A percentile compares a stretch with the other conserved stretches of the same genome.
Conservation (phyloP, 2,113 vertebrate genomes). For the Dicerorhinus sumatrensis region DNA sequence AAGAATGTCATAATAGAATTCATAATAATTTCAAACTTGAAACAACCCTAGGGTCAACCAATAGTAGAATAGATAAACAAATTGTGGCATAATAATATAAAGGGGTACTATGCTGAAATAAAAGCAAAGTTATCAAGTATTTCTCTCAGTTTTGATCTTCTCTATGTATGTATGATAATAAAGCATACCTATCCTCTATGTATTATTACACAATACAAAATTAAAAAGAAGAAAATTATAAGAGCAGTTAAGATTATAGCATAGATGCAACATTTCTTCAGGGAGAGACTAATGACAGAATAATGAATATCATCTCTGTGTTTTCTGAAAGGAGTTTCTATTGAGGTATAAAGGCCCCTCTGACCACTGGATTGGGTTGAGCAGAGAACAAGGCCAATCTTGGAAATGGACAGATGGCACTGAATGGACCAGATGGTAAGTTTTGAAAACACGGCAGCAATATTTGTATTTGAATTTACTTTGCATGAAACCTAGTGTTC, state of each 20-base stretch:
- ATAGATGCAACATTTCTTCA: background rate
- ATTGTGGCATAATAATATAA: background rate
- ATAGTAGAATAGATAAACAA: background rate
- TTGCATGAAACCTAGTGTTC: background rate
- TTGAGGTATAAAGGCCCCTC: background rate
- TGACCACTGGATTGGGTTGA: slow-evolving; percentile 40
- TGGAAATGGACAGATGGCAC: slow-evolving; percentile 31
- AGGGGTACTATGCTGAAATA: background rate
- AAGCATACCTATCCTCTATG: background rate
- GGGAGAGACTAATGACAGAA: background rate
- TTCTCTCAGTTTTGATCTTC: background rate
- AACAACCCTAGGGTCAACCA: background rate
- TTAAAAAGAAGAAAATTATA: background rate
- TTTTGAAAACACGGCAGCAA: background rate
- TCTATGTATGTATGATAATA: background rate
- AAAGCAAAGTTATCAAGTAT: background rate
- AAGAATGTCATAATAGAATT: background rate
- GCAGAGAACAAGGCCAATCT: background rate
- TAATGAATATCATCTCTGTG: background rate
- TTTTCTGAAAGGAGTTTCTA: slow-evolving; percentile 29
- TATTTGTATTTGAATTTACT: background rate
- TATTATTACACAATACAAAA: background rate
- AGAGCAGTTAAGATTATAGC: background rate
- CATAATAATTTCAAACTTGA: background rate
- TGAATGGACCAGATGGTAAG: background rate